Evolutionary conservation across 2,113 vertebrate genomes (phyloP).

Genomic region (Anoplopoma fimbria): DNA sequence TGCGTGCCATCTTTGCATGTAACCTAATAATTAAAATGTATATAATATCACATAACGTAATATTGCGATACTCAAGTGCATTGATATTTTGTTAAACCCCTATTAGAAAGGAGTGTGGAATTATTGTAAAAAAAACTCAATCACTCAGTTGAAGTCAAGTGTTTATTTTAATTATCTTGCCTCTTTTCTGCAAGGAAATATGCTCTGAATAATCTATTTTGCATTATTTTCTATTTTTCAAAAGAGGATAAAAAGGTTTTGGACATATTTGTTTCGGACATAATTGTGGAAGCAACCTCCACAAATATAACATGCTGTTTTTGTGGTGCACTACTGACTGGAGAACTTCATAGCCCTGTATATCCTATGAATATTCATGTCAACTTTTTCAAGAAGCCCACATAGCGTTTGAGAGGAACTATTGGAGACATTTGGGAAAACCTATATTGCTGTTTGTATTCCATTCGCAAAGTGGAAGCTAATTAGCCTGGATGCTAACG

Average conservation of each 20-base stretch:
- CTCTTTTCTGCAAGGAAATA: not conserved
- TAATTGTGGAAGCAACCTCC: too few relatives aligned
- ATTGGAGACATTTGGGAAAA: not conserved
- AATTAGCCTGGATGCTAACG: not conserved
- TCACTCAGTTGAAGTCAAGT: not conserved
- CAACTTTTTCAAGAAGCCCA: not conserved
- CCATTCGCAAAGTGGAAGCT: not conserved
- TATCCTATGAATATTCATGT: not conserved
- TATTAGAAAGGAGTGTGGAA: not conserved
- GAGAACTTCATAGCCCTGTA: not conserved
- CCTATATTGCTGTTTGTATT: not conserved
- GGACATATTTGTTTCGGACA: too few relatives aligned
- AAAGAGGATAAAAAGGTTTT: too few relatives aligned
- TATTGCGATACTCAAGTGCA: not conserved
- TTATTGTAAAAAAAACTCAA: not conserved
- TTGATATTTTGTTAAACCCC: not conserved
- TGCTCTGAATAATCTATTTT: not conserved
- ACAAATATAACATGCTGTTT: too few relatives aligned
- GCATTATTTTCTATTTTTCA: not conserved
- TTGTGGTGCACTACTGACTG: too few relatives aligned
- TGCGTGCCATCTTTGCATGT: too few relatives aligned
- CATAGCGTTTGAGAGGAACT: not conserved
- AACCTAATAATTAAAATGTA: too few relatives aligned
- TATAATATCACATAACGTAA: not conserved
- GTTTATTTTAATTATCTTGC: not conserved